These are phyloP conservation scores for Esox niger DNA, from an alignment of 2,113 vertebrate species.

Conservation along the genomic window DNA sequence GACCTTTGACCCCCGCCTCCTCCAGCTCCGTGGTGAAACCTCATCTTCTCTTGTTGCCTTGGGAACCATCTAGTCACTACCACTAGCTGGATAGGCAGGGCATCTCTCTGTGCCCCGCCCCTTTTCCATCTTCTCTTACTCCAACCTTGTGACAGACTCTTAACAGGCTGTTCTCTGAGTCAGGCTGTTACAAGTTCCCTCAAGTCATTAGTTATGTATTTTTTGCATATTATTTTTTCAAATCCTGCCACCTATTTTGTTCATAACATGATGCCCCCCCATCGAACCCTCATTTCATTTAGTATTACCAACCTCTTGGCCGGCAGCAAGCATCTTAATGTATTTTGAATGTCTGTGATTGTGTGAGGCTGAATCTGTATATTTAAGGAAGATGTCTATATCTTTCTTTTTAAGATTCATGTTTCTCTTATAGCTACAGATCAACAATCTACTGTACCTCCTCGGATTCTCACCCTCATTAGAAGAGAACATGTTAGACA, in stretches of 20 bases:
- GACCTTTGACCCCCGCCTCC: constrained; percentile 58
- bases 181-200: too few relatives aligned
- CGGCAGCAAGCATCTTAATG: not conserved
- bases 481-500: too few relatives aligned
- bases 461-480: too few relatives aligned
- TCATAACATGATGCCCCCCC: not conserved
- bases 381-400: constrained; percentile 43
- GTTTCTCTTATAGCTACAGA: too few relatives aligned
- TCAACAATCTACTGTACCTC: too few relatives aligned
- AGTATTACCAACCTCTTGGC: not conserved
- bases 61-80: constrained; percentile 53
- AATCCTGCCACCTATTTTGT: not conserved
- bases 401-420: constrained; percentile 5
- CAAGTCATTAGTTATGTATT: not conserved
- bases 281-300: constrained; percentile 2
- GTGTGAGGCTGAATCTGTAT: constrained; percentile 33
- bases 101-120: not conserved
- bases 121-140: not conserved
- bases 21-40: constrained; percentile 30
- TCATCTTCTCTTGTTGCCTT: constrained; percentile 58
- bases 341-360: not conserved
- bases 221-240: not conserved
- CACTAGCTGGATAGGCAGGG: not conserved
- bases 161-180: not conserved
- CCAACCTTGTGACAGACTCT: not conserved